phyloP scores from a whole-genome alignment of 2,888 invertebrate genomes.

The Dastarcus helophoroides region DNA sequence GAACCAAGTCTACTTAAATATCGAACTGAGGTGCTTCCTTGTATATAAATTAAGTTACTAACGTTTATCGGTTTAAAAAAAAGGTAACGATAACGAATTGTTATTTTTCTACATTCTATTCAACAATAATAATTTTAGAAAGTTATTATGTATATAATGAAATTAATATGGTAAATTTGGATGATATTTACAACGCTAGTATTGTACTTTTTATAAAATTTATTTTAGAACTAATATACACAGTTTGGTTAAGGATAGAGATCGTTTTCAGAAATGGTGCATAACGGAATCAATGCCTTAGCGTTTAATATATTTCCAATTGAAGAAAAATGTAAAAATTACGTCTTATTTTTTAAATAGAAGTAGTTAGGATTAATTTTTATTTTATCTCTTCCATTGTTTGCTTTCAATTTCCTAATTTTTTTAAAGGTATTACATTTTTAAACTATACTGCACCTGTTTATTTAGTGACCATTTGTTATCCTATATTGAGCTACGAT shows the following conservation, averaged over 20 bases:
- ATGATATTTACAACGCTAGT: slow-evolving; percentile 27
- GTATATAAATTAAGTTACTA: slow-evolving; percentile 4
- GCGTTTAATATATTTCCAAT: too few species aligned
- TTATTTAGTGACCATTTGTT: not conserved
- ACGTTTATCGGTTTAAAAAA: slow-evolving; percentile 5
- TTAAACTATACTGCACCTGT: not conserved
- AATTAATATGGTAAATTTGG: slow-evolving; percentile 24
- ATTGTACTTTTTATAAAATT: slow-evolving; percentile 15
- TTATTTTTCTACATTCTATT: slow-evolving; percentile 7
- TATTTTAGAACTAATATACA: slow-evolving; percentile 14
- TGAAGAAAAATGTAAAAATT: too few species aligned
- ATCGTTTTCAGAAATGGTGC: slow-evolving; percentile 13
- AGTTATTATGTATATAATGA: slow-evolving; percentile 21
- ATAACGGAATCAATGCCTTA: too few species aligned
- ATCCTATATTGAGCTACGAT: not conserved
- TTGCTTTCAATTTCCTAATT: too few species aligned
- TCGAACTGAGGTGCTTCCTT: slow-evolving; percentile 7
- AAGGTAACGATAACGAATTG: too few species aligned
- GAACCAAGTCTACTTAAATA: too few species aligned
- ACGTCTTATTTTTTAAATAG: not conserved
- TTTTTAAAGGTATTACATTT: not conserved
- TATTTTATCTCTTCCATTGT: too few species aligned
- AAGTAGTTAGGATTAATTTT: too few species aligned
- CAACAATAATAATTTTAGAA: too few species aligned
- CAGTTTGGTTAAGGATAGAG: slow-evolving; percentile 16